Evolutionary conservation across 1,140 invertebrate genomes (phyloP).

Genomic region (Cydia splendana): DNA sequence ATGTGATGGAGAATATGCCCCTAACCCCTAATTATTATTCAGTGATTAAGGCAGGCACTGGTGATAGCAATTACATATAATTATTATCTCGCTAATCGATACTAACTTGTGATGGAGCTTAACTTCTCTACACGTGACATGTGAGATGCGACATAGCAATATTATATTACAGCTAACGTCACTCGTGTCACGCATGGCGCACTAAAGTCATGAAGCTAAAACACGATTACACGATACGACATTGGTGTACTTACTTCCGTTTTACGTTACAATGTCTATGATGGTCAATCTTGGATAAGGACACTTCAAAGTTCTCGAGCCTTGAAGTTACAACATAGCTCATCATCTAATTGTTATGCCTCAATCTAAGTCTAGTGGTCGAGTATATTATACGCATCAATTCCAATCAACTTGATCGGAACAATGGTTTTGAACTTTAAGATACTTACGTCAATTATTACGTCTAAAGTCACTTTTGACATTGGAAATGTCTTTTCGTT

Average conservation of each 20-base stretch:
- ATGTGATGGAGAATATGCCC: neutral
- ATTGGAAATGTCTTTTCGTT: no score
- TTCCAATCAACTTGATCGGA: neutral
- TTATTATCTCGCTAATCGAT: neutral
- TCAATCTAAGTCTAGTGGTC: neutral
- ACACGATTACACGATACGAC: neutral
- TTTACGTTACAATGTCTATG: no score
- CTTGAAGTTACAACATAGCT: no score
- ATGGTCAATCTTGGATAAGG: no score
- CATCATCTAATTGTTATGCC: no score
- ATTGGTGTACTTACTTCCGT: no score
- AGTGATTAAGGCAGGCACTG: neutral
- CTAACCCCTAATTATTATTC: neutral
- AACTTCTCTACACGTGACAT: neutral
- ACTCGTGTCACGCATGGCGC: neutral
- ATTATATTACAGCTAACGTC: neutral
- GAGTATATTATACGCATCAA: neutral
- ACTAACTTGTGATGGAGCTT: neutral
- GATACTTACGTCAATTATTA: no score
- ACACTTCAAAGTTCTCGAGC: no score
- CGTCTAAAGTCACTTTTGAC: no score
- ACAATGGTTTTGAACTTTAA: no score
- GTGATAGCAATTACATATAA: neutral
- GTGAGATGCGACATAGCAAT: neutral
- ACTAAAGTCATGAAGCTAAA: no score